phyloP scores from a whole-genome alignment of 2,888 invertebrate species.

The Drosophila nr. medialis region DNA sequence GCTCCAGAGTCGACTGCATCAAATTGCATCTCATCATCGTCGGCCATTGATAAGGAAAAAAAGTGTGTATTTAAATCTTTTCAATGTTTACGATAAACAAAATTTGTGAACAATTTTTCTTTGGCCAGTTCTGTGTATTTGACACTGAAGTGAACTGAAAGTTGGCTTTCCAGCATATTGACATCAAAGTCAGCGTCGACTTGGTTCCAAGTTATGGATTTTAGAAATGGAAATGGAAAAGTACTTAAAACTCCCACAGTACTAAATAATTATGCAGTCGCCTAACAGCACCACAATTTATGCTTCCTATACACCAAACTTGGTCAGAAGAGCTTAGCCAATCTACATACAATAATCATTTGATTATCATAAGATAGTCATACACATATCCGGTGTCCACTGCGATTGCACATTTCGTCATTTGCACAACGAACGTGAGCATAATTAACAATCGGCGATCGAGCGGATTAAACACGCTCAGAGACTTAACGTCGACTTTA shows the following conservation, averaged over 20 bases:
- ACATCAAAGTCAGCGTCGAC: conserved; percentile 13
- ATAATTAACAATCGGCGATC: conserved; percentile 34
- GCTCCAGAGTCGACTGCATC: conserved; percentile 98
- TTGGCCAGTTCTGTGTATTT: conserved; percentile 11
- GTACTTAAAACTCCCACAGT: conserved; percentile 27
- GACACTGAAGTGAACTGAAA: conserved; percentile 18
- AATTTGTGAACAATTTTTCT: conserved; percentile 15
- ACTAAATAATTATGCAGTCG: conserved; percentile 19
- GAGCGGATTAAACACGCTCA: conserved; percentile 5
- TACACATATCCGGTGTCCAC: conserved; percentile 51
- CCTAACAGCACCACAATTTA: conserved; percentile 43
- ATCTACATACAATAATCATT: conserved; percentile 51
- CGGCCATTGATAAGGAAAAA: conserved; percentile 43
- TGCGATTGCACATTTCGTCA: conserved; percentile 16
- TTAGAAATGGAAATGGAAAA: conserved; percentile 7
- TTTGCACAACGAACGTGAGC: conserved; percentile 32
- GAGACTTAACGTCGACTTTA: not conserved
- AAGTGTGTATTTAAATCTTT: not conserved
- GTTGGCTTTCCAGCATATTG: not conserved
- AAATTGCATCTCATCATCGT: conserved; percentile 87
- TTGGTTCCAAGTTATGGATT: conserved; percentile 16
- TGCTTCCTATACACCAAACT: conserved; percentile 55
- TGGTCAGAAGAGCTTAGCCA: conserved; percentile 32
- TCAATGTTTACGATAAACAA: conserved; percentile 17
- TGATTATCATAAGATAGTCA: conserved; percentile 36